Base-by-base conservation (phyloP, 2,888 invertebrate species). In the Ceraclea dissimilis region DNA sequence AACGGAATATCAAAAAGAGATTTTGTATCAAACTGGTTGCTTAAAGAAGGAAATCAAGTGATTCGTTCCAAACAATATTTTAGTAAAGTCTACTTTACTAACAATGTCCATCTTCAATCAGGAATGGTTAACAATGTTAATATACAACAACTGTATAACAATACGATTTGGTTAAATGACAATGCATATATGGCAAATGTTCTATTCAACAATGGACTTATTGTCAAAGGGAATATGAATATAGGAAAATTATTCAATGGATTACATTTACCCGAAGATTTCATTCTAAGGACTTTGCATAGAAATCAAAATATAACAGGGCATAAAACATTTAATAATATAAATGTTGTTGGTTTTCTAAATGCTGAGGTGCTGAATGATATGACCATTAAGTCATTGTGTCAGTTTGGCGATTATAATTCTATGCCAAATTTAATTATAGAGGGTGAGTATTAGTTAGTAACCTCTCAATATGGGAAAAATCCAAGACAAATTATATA, bases 221-320 rank as follows among this genome's bases (percentile, higher is more conserved):
- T 62, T 16, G 62, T 69, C 5, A 49, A 63, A 33, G 49, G 57
- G 17, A 46, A 52, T 10, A 56, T 73, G 22, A 59, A 55, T 44
- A 57, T 71, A 17, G 52, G 64, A 34, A 73, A 73, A 11, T 63
- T 68, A 20, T 65, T 74, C 20, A 70, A 71, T 51, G 68, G 70
- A 26, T 60, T 78, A 2, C 70, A 74, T 49, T 66, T 77, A n/a
- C 66, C 71, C 0, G 67, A 75, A n/a, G 76, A 77, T 64, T 68
- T 78, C 26, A 64, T 72, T 39, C 49, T 65, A 13, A 53, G 52
- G 22, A 47, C n/a, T 22, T 63, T 64, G 51, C 63, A 64, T 18
- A 58, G 62, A 39, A 59, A 62, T 31, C 64, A 67, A 61, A 63
- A 63, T n/a, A 55, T 69, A 17, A 39, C 52, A 20, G 67, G 65